These are phyloP conservation scores for Anoplolepis gracilipes DNA, from an alignment of 1,140 invertebrate genomes.

Conservation along the genomic window DNA sequence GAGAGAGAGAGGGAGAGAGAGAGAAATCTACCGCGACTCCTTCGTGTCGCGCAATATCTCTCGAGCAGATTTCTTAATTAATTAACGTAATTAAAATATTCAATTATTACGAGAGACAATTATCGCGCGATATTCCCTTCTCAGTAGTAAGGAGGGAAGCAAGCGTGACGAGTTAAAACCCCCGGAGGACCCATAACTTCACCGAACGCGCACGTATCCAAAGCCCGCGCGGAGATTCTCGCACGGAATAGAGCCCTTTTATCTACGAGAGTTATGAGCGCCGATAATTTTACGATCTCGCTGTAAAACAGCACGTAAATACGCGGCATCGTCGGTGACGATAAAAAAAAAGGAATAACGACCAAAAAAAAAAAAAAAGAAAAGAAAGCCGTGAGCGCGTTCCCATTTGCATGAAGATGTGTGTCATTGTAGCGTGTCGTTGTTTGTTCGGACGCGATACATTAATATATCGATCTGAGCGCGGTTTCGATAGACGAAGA, in stretches of 20 bases:
- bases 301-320: slow-evolving; percentile 58
- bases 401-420: slow-evolving; percentile 1
- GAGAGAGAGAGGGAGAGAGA: background rate
- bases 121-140: slow-evolving; percentile 29
- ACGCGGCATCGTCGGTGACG: slow-evolving; percentile 18
- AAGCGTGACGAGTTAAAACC: slow-evolving; percentile 56
- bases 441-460: background rate
- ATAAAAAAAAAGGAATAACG: slow-evolving; percentile 22
- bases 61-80: slow-evolving; percentile 55
- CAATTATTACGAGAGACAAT: slow-evolving; percentile 66
- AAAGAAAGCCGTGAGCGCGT: background rate
- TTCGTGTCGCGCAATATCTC: slow-evolving; percentile 5
- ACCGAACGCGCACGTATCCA: slow-evolving; percentile 52
- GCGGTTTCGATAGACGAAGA: background rate
- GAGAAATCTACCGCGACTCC: background rate
- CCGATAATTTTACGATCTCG: slow-evolving; percentile 55
- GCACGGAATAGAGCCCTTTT: slow-evolving; percentile 53
- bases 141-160: too few species aligned
- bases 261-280: slow-evolving; percentile 60
- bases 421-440: background rate
- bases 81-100: slow-evolving; percentile 70
- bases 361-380: background rate
- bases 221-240: slow-evolving; percentile 41
- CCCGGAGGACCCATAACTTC: slow-evolving; percentile 51
- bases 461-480: slow-evolving; percentile 37